A percentile compares a stretch with the other conserved stretches of the same genome.
These are phyloP conservation scores for Cromileptes altivelis DNA, from an alignment of 2,113 vertebrate species.

Conservation along the genomic window DNA sequence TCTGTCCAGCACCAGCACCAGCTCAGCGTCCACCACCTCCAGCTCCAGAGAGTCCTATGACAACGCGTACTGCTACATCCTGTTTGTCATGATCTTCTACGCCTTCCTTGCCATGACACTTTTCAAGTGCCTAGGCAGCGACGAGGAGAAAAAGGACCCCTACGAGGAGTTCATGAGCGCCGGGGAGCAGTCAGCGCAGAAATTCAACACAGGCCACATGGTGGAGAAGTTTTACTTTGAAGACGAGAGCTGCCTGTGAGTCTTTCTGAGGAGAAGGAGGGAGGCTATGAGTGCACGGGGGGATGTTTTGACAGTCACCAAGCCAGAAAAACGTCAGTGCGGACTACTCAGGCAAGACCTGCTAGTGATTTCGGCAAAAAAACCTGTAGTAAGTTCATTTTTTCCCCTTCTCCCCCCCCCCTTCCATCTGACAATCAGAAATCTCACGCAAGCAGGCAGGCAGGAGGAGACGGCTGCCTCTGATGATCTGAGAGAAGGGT, in stretches of 20 bases:
- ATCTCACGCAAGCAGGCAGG: conserved; percentile 61
- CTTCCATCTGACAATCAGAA: conserved; percentile 79
- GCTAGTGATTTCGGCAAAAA: conserved; percentile 79
- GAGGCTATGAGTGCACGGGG: conserved; percentile 46
- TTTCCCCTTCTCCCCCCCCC: conserved; percentile 4
- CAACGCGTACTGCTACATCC: conserved; percentile 92
- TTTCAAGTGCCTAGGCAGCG: conserved; percentile 88
- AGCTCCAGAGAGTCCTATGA: conserved; percentile 86
- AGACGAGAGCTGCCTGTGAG: conserved; percentile 90
- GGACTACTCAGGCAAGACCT: conserved; percentile 73
- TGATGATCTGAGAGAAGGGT: conserved; percentile 78
- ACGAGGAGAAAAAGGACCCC: conserved; percentile 88
- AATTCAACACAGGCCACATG: conserved; percentile 83
- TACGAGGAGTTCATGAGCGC: conserved; percentile 87
- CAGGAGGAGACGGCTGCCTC: conserved; percentile 69
- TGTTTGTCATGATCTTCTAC: conserved; percentile 94
- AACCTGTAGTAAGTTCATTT: conserved; percentile 66
- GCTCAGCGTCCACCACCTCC: background rate
- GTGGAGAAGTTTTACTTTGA: conserved; percentile 90
- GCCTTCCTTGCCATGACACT: conserved; percentile 90
- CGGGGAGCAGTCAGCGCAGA: conserved; percentile 72
- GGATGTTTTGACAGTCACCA: conserved; percentile 81
- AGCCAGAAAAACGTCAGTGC: conserved; percentile 78
- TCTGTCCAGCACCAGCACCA: conserved; percentile 10
- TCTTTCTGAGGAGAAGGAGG: conserved; percentile 52